These are phyloP conservation scores for Brachionus sp. DNA, from an alignment of 1,140 invertebrate genomes.

Conservation along the genomic window DNA sequence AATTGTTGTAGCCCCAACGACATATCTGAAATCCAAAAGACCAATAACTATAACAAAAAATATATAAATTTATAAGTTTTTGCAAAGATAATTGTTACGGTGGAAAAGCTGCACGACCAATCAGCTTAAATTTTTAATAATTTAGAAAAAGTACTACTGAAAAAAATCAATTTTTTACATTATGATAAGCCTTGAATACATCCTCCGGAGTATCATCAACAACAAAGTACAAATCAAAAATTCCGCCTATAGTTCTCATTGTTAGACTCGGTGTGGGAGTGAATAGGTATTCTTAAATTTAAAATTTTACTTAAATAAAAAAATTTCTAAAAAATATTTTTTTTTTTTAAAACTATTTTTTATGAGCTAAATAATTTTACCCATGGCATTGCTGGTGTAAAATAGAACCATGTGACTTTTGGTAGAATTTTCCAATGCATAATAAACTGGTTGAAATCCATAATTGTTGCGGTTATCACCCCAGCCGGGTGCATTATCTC, in stretches of 20 bases:
- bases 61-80: neutral
- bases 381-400: slow-evolving; percentile 54
- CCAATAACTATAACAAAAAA: slow-evolving; percentile 65
- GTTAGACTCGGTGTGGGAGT: slow-evolving; percentile 51
- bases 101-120: slow-evolving; percentile 70
- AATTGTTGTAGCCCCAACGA: slow-evolving; percentile 59
- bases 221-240: slow-evolving; percentile 61
- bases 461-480: slow-evolving; percentile 30
- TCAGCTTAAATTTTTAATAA: slow-evolving; percentile 53
- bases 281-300: slow-evolving; percentile 52
- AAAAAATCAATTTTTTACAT: slow-evolving; percentile 47
- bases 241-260: slow-evolving; percentile 55
- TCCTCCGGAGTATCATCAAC: slow-evolving; percentile 60
- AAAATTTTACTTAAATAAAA: no score
- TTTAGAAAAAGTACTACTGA: slow-evolving; percentile 59
- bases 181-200: slow-evolving; percentile 48
- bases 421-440: slow-evolving; percentile 63
- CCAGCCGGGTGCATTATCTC: slow-evolving; percentile 32
- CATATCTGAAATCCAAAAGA: slow-evolving; percentile 80
- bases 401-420: slow-evolving; percentile 56
- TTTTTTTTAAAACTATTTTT: no score
- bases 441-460: slow-evolving; percentile 65
- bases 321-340: no score
- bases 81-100: slow-evolving; percentile 57
- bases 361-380: slow-evolving; percentile 53